Base-by-base conservation (phyloP, 2,113 vertebrate species). In the Microtus richardsoni region DNA sequence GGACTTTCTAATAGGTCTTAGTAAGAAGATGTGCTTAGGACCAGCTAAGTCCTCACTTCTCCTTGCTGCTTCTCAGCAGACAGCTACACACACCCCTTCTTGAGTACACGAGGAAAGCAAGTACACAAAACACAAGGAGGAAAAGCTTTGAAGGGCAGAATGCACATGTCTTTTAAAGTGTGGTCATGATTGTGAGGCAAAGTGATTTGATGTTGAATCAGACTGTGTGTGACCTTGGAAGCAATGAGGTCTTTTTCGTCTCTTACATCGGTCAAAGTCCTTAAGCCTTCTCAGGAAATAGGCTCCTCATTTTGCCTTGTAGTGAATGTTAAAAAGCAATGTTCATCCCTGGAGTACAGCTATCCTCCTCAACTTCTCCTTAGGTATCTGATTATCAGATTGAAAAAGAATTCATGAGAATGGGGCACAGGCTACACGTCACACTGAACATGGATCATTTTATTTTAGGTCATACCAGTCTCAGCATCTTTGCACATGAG, bases 391-490 rank as follows among this genome's bases (percentile, higher is more conserved):
- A 39, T 52, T 73, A 26, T 22, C 33, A 49, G 60, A 70, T 54
- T 88, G 17, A 41, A 44, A 74, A 60, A 44, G 41, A 68, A 21
- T 17, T 1, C 78, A 19, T 1, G 9, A 7, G 30, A 49, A 26
- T 14, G 5, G 14, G 28, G 6, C 11, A 52, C 22, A 7, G 7
- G 4, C 13, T 24, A 5, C 7, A 5, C 17, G 3, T 13, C 26
- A 54, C 0, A 1, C 4, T 36, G 41, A 36, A 39, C 36, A 13
- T 10, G 7, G 1, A 24, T n/a, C 24, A 1, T n/a, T 86, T 79
- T 36, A 1, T n/a, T 86, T 79, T 36, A 4, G 3, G 36, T 2
- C 44, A 62, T 17, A 58, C 11, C 1, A 8, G 9, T 41, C 16
- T 44, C 52, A 24, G 2, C 19, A n/a, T 14, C 22, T 93, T 36